phyloP scores from a whole-genome alignment of 2,888 invertebrate species.

The Argynnis bischoffii region DNA sequence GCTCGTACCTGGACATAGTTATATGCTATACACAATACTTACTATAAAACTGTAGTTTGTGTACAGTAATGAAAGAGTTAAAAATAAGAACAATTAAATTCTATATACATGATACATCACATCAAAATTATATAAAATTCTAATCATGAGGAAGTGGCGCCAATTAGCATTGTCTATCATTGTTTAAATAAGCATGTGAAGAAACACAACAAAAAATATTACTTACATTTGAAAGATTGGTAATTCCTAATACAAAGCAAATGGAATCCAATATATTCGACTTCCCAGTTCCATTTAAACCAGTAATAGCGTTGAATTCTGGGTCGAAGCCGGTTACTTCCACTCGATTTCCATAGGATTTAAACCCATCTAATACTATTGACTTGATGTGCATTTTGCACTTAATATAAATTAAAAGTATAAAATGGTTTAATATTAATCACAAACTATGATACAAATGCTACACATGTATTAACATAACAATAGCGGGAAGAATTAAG shows the following conservation, averaged over 20 bases:
- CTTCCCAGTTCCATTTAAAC: constrained; percentile 98
- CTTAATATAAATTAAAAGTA: constrained; percentile 19
- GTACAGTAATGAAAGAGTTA: not conserved
- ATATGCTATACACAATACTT: not conserved
- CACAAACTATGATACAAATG: too few species aligned
- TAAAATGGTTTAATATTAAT: not conserved
- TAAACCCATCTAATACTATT: constrained; percentile 97
- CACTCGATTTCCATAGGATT: constrained; percentile 97
- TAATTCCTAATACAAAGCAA: constrained; percentile 98
- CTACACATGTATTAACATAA: not conserved
- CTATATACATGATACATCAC: not conserved
- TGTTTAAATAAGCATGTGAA: not conserved
- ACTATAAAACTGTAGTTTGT: not conserved
- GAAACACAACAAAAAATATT: too few species aligned
- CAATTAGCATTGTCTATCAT: not conserved
- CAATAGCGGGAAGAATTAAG: constrained; percentile 31
- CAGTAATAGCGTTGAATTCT: constrained; percentile 98
- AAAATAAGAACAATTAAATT: not conserved
- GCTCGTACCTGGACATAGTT: constrained; percentile 89
- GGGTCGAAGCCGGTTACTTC: constrained; percentile 96
- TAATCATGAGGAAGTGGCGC: not conserved
- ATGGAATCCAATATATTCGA: constrained; percentile 98
- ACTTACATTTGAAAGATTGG: constrained; percentile 93
- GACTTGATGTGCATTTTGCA: constrained; percentile 93
- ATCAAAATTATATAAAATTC: not conserved